Base-by-base conservation (phyloP, 2,888 invertebrate genomes). In the Trachelus troglodyta region DNA sequence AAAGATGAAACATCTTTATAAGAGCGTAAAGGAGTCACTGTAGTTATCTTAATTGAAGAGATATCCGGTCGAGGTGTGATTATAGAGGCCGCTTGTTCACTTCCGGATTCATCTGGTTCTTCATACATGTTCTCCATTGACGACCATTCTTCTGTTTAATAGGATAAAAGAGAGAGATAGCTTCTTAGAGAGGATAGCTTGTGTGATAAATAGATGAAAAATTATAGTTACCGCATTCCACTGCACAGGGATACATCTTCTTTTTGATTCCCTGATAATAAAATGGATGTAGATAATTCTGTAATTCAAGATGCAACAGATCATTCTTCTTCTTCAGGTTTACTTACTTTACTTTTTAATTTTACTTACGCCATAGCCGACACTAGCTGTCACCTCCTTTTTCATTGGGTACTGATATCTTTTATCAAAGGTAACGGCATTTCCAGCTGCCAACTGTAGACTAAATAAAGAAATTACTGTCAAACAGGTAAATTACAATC, bases 181-280 rank as follows among this genome's bases (percentile, higher is more conserved):
- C 12, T 35, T 34, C 6, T 74, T 34, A 34, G 9, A 34, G 74
- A 34, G 11, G 9, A 34, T 1, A 74, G 11, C 37, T 74, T 12
- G 37, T 23, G n/a, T 12, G 74, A 35, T 34, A 74, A 34, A n/a
- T 23, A 30, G n/a, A 34, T 15, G 0, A 71, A 34, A 30, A 34
- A 71, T 31, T 33, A 23, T 31, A 77, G 40, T 77, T 23, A 77
- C 77, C 77, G n/a, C 77, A 77, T 69, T 77, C 75, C 30, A 77
- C 77, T 69, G 77, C 77, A 69, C 77, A 77, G 15, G 77, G 77
- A 35, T 77, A 77, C 77, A 77, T 77, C 40, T 71, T 77, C 69
- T 77, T 71, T 30, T 69, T 77, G 11, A 56, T n/a, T 15, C 75
- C 77, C 30, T 33, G 69, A 35, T 77, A 77, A 69, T 77, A 77